These are phyloP conservation scores for Rhynchophorus ferrugineus DNA, from an alignment of 1,140 invertebrate species.

Conservation along the genomic window DNA sequence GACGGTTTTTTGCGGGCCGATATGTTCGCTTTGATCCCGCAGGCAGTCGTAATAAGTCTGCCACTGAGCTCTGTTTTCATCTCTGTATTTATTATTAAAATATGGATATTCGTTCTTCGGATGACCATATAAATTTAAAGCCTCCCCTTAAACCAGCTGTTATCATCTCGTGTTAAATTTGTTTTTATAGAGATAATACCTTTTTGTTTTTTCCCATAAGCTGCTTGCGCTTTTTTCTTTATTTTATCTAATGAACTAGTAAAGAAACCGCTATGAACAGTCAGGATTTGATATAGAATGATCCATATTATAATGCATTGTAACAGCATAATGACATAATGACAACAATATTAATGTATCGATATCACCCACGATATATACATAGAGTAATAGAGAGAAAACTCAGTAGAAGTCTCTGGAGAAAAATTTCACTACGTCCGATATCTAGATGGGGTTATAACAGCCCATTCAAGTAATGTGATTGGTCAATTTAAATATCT, in stretches of 20 bases:
- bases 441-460: too few relatives aligned
- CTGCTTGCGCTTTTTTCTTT: conserved; percentile 36
- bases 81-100: conserved; percentile 35
- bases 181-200: too few relatives aligned
- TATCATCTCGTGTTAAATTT: not conserved
- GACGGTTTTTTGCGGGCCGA: conserved; percentile 32
- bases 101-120: conserved; percentile 44
- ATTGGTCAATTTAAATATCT: too few relatives aligned
- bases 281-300: not conserved
- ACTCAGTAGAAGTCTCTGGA: too few relatives aligned
- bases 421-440: too few relatives aligned
- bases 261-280: conserved; percentile 2
- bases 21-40: conserved; percentile 31
- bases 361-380: too few relatives aligned
- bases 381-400: too few relatives aligned
- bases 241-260: conserved; percentile 24
- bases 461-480: too few relatives aligned
- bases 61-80: conserved; percentile 43
- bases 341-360: too few relatives aligned
- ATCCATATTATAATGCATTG: not conserved
- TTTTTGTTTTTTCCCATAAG: conserved; percentile 35
- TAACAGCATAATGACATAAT: too few relatives aligned
- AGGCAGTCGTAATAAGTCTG: conserved; percentile 47
- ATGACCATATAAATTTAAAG: conserved; percentile 37
- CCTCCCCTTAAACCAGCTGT: conserved; percentile 24